phyloP scores from a whole-genome alignment of 2,888 invertebrate genomes.

The Syritta pipiens region DNA sequence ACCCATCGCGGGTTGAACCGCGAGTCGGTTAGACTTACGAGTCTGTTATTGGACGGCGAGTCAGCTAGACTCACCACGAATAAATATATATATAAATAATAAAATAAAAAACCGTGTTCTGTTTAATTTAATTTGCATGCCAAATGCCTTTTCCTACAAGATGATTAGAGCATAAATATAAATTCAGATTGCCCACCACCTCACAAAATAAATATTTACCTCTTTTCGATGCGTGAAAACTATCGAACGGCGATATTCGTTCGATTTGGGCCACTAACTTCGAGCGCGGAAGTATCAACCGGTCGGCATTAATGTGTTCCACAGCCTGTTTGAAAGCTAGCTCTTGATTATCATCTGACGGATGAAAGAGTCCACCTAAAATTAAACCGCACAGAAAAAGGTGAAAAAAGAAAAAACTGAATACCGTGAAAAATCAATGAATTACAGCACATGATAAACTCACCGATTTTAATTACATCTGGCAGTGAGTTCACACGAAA shows the following conservation, averaged over 20 bases:
- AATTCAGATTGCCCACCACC: background rate
- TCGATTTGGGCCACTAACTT: conserved; percentile 93
- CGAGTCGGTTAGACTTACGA: no score
- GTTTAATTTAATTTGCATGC: no score
- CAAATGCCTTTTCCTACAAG: background rate
- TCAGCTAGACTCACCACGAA: no score
- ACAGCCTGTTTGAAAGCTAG: conserved; percentile 96
- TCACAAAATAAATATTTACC: conserved; percentile 81
- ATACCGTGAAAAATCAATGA: conserved; percentile 46
- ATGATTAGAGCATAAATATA: background rate
- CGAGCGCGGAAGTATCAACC: conserved; percentile 90
- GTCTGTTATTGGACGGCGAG: no score
- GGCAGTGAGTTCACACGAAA: conserved; percentile 72
- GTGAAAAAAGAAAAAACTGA: conserved; percentile 7
- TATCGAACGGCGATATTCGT: conserved; percentile 93
- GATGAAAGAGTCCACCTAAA: conserved; percentile 92
- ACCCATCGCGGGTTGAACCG: no score
- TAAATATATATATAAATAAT: no score
- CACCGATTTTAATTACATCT: conserved; percentile 77
- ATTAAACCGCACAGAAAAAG: conserved; percentile 30
- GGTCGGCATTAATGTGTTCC: conserved; percentile 92
- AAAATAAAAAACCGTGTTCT: no score
- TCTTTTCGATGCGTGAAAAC: conserved; percentile 95
- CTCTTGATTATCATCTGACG: conserved; percentile 92
- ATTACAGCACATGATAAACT: conserved; percentile 53